Evolutionary conservation across 2,113 vertebrate species (phyloP).

Genomic region (Coryphaenoides rupestris): DNA sequence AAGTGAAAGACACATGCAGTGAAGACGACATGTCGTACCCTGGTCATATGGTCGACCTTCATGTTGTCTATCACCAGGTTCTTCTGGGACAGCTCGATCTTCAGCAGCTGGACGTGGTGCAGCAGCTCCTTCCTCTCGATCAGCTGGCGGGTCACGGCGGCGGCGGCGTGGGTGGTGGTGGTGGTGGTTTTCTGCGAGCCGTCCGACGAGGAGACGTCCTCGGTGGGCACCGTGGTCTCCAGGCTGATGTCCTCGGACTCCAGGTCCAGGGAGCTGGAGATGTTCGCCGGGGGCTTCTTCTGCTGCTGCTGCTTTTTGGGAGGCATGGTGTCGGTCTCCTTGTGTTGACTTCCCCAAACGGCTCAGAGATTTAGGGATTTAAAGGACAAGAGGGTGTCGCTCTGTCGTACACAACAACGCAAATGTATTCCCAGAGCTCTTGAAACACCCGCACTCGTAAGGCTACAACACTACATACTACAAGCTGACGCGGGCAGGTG

Average conservation of each 20-base stretch:
- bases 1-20: background rate
- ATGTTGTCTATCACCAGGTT: conserved; percentile 91
- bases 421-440: background rate
- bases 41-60: conserved; percentile 91
- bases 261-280: conserved; percentile 90
- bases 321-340: conserved; percentile 70
- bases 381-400: background rate
- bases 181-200: conserved; percentile 78
- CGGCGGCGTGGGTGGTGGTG: no score
- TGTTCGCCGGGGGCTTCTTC: conserved; percentile 71
- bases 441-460: background rate
- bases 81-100: conserved; percentile 94
- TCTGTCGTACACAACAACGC: background rate
- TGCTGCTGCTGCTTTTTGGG: conserved; percentile 67
- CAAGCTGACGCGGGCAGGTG: background rate
- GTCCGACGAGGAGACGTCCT: conserved; percentile 92
- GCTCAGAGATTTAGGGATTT: conserved; percentile 7
- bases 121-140: conserved; percentile 91
- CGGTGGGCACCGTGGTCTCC: conserved; percentile 90
- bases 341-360: background rate
- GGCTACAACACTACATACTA: background rate
- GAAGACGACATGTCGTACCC: conserved; percentile 67
- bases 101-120: conserved; percentile 85
- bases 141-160: conserved; percentile 87
- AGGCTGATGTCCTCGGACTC: conserved; percentile 96